Conservation (phyloP, 2,888 invertebrate species). For the Philopedon plagiatum region DNA sequence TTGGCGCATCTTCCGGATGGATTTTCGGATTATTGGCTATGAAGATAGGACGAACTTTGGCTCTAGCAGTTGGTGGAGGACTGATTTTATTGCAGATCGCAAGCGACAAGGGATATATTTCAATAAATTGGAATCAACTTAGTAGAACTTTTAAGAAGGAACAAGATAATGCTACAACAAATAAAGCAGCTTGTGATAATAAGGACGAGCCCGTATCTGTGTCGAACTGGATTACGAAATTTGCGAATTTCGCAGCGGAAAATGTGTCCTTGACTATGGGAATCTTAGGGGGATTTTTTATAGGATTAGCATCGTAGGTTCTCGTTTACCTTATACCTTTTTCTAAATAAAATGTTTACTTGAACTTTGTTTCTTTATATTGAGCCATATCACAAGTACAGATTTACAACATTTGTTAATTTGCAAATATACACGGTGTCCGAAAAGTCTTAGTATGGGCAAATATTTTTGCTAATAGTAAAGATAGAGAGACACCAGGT, state of each 20-base stretch:
- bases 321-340: neutral
- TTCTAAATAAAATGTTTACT: neutral
- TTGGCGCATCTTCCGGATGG: conserved; percentile 42
- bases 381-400: too few relatives aligned
- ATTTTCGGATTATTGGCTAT: conserved; percentile 38
- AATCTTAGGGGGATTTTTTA: conserved; percentile 45
- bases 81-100: conserved; percentile 39
- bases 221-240: conserved; percentile 15
- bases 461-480: too few relatives aligned
- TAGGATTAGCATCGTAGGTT: conserved; percentile 38
- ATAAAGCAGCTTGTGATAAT: neutral
- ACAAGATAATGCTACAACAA: neutral
- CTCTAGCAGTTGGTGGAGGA: conserved; percentile 38
- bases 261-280: conserved; percentile 30
- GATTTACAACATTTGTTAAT: too few relatives aligned
- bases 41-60: conserved; percentile 41
- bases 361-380: too few relatives aligned
- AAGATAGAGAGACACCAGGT: too few relatives aligned
- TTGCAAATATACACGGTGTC: too few relatives aligned
- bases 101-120: conserved; percentile 32
- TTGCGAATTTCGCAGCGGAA: conserved; percentile 15
- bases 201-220: neutral
- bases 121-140: conserved; percentile 40
- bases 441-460: too few relatives aligned
- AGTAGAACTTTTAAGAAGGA: neutral